Percentiles rank a stretch among this genome's conserved stretches.
phyloP scores from a whole-genome alignment of 2,797 vertebrate genomes.

The Gymnoscopelus braueri region DNA sequence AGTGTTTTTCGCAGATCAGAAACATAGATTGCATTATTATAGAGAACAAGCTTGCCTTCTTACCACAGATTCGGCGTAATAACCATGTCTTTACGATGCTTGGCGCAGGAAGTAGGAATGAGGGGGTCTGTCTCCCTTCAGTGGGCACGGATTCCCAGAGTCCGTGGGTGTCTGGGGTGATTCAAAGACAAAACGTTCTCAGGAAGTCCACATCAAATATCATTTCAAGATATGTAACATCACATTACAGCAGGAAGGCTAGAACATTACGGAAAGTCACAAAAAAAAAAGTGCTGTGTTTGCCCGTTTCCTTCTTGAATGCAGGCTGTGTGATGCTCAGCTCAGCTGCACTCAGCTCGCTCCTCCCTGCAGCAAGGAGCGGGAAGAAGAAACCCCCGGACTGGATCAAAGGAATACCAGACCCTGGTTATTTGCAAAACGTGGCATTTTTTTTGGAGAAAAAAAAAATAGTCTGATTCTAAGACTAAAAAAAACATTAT shows the following conservation, averaged over 20 bases:
- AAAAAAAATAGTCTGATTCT: no score
- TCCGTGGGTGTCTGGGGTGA: constrained; percentile 10
- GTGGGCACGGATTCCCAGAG: constrained; percentile 42
- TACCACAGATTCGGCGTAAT: constrained; percentile 76
- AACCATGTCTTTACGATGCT: constrained; percentile 78
- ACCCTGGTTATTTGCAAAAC: constrained; percentile 40
- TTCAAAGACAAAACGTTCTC: constrained; percentile 44
- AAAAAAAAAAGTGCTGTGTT: constrained; percentile 70
- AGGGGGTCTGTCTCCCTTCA: constrained; percentile 63
- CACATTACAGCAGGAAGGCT: background rate
- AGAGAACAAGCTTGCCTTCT: constrained; percentile 46
- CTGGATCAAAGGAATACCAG: constrained; percentile 55
- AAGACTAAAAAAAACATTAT: no score
- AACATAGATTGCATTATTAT: background rate
- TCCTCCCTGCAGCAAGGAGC: constrained; percentile 87
- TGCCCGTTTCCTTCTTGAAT: constrained; percentile 81
- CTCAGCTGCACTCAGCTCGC: constrained; percentile 73
- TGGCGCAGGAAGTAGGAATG: constrained; percentile 82
- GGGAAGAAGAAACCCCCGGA: constrained; percentile 69
- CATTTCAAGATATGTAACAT: constrained; percentile 7
- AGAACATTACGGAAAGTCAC: constrained; percentile 48
- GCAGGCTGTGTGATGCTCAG: constrained; percentile 79
- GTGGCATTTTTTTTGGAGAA: constrained; percentile 5
- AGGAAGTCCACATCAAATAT: constrained; percentile 25
- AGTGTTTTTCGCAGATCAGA: background rate